These are phyloP conservation scores for Piliocolobus tephrosceles DNA, from an alignment of 2,113 vertebrate species.

Conservation along the genomic window DNA sequence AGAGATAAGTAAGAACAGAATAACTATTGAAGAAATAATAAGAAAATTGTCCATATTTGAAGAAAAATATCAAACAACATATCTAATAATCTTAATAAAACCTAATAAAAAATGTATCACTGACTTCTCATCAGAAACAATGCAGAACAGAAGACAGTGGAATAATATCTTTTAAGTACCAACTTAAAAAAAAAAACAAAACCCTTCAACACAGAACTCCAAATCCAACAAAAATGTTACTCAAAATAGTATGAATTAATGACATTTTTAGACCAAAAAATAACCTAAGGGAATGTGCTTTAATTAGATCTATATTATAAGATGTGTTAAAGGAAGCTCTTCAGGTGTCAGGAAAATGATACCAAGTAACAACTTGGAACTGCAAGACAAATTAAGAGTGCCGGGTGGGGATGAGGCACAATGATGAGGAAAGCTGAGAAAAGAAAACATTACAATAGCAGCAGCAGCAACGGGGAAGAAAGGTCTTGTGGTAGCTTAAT, in stretches of 20 bases:
- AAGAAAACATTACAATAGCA: not conserved
- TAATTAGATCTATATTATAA: not conserved
- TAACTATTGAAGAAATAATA: not conserved
- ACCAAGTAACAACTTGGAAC: not conserved
- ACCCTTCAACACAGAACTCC: not conserved
- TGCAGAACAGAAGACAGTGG: not conserved
- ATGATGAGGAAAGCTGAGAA: not conserved
- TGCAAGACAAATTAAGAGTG: too few species aligned
- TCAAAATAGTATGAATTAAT: not conserved
- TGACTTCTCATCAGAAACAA: not conserved
- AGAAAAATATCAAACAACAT: not conserved
- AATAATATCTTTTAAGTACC: not conserved
- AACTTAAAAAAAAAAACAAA: not conserved
- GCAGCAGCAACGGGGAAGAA: not conserved
- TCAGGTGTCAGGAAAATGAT: not conserved
- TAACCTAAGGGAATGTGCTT: not conserved
- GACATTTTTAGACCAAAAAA: not conserved
- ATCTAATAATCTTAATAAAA: not conserved
- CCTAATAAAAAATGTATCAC: not conserved
- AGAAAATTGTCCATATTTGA: not conserved
- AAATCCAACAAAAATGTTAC: not conserved
- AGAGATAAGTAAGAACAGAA: not conserved
- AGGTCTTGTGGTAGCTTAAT: not conserved
- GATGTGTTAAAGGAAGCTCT: not conserved
- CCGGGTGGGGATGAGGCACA: not conserved